phyloP scores from a whole-genome alignment of 37 sponge, comb jelly and placozoan species.

The Crambe crambe region DNA sequence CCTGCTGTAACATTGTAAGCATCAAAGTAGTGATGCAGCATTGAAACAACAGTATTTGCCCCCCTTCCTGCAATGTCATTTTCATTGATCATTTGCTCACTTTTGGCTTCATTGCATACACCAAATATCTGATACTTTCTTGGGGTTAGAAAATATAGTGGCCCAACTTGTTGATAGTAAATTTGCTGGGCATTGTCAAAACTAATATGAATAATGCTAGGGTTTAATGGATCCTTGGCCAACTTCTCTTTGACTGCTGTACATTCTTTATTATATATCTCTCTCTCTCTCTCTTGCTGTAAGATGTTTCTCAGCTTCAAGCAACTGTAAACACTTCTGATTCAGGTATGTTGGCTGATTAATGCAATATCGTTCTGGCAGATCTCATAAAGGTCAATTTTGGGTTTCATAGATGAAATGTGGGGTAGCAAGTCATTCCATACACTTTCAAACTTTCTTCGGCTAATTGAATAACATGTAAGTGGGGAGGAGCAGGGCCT shows the following conservation, averaged over 20 bases:
- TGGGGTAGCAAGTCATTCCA: neutral
- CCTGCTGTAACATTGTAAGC: neutral
- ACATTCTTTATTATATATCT: neutral
- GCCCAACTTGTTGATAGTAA: neutral
- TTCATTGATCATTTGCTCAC: neutral
- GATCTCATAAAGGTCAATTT: neutral
- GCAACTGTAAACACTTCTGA: neutral
- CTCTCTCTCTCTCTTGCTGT: neutral
- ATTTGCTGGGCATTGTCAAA: neutral
- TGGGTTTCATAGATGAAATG: neutral
- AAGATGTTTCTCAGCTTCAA: neutral
- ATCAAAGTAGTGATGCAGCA: neutral
- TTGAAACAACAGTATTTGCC: neutral
- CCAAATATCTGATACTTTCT: neutral
- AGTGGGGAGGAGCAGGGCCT: neutral
- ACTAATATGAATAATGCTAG: neutral
- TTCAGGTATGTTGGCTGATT: neutral
- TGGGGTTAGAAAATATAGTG: neutral
- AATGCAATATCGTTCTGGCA: neutral
- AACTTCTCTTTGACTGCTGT: neutral
- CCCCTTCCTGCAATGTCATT: neutral
- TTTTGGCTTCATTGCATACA: neutral
- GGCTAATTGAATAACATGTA: neutral
- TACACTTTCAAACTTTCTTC: neutral
- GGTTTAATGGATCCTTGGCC: neutral